A percentile compares a stretch with the other conserved stretches of the same genome.
Conservation (phyloP, 2,113 vertebrate species). For the Nesospiza acunhae region DNA sequence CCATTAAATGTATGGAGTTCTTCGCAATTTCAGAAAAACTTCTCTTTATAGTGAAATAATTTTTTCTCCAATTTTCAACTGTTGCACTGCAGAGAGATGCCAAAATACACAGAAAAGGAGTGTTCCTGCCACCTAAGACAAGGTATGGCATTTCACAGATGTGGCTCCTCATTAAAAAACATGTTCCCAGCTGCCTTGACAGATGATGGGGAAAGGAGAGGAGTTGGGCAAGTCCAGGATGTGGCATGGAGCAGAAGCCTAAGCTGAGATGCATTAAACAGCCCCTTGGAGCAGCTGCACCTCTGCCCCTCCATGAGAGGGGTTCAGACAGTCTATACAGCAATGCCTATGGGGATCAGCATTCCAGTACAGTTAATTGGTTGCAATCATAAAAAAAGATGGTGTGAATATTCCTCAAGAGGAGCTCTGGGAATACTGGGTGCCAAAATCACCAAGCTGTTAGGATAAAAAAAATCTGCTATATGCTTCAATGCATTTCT, state of each 20-base stretch:
- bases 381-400: neutral
- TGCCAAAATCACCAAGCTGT: neutral
- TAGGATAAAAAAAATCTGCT: neutral
- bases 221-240: neutral
- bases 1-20: neutral
- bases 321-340: neutral
- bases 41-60: neutral
- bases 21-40: neutral
- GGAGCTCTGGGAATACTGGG: neutral
- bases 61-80: neutral
- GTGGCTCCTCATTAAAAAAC: neutral
- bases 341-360: neutral
- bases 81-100: neutral
- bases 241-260: neutral
- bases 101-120: neutral
- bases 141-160: neutral
- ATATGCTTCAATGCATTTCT: neutral
- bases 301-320: neutral
- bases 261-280: neutral
- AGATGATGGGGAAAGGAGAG: neutral
- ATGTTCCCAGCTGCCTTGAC: neutral
- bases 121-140: neutral
- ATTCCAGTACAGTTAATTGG: neutral
- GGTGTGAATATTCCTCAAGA: neutral
- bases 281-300: neutral